These are phyloP conservation scores for Caprella mutica DNA, from an alignment of 2,888 invertebrate species.

Conservation along the genomic window DNA sequence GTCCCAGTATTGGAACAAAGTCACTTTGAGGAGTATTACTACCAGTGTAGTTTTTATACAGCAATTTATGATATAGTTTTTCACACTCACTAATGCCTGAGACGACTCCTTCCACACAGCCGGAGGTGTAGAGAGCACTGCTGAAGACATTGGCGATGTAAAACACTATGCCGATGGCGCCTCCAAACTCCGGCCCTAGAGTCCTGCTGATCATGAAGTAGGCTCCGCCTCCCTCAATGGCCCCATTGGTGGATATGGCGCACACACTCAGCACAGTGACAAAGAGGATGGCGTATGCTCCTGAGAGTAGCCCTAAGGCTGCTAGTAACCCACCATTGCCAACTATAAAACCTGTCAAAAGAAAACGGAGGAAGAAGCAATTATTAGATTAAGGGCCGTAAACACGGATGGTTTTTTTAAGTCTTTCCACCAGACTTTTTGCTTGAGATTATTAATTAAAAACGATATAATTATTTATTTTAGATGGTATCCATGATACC, in stretches of 20 bases:
- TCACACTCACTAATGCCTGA: constrained; percentile 50
- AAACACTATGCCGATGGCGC: constrained; percentile 93
- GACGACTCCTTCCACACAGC: constrained; percentile 84
- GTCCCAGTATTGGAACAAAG: too few species aligned
- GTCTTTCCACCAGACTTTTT: too few species aligned
- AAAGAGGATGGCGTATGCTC: constrained; percentile 89
- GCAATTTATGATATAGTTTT: too few species aligned
- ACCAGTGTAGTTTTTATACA: too few species aligned
- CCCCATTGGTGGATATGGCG: constrained; percentile 98
- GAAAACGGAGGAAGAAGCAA: background rate
- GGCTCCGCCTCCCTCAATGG: constrained; percentile 96
- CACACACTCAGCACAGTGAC: constrained; percentile 95
- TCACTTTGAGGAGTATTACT: too few species aligned
- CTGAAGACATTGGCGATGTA: constrained; percentile 96
- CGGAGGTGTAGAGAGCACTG: constrained; percentile 87
- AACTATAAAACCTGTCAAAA: constrained; percentile 71
- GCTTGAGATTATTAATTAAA: too few species aligned
- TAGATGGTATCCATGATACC: too few species aligned
- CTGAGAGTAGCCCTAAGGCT: constrained; percentile 70
- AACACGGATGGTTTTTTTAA: too few species aligned
- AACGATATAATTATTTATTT: too few species aligned
- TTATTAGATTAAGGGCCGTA: too few species aligned
- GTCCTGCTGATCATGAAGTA: constrained; percentile 99
- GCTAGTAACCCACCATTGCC: constrained; percentile 88
- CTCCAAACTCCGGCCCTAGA: constrained; percentile 96